Conservation (phyloP, 2,888 invertebrate species). For the Melipona bicolor region DNA sequence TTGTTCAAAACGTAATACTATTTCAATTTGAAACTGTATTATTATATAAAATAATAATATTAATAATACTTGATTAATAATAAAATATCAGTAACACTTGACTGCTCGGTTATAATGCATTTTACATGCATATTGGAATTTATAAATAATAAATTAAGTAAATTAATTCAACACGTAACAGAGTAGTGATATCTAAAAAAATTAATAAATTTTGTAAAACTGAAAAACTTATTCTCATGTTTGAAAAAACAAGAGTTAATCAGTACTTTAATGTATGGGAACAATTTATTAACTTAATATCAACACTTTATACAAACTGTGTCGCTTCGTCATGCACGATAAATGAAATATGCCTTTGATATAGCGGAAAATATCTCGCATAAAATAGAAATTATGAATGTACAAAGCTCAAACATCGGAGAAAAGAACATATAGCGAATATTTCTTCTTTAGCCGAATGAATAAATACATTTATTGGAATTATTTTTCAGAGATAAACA, state of each 20-base stretch:
- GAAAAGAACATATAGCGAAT: slow-evolving; percentile 53
- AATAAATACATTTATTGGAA: slow-evolving; percentile 52
- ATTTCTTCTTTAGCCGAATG: slow-evolving; percentile 47
- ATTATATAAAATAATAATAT: slow-evolving; percentile 6
- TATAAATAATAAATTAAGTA: slow-evolving; percentile 7
- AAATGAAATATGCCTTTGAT: slow-evolving; percentile 66
- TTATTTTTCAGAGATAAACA: slow-evolving; percentile 37
- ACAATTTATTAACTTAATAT: slow-evolving; percentile 74
- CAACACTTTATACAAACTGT: slow-evolving; percentile 74
- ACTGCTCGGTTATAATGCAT: background rate
- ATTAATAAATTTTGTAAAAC: background rate
- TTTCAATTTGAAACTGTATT: slow-evolving; percentile 3
- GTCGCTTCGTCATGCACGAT: slow-evolving; percentile 68
- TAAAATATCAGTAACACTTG: background rate
- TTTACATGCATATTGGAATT: background rate
- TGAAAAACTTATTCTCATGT: background rate
- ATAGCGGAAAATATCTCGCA: slow-evolving; percentile 62
- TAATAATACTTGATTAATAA: background rate
- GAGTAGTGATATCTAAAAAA: background rate
- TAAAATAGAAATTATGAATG: slow-evolving; percentile 64
- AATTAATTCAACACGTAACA: background rate
- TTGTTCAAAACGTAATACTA: background rate
- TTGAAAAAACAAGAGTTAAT: slow-evolving; percentile 43
- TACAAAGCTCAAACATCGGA: slow-evolving; percentile 51
- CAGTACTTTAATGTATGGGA: slow-evolving; percentile 65